Percentiles rank a stretch among this genome's conserved stretches.
Conservation (phyloP, 2,113 vertebrate species). For the Mirounga angustirostris region DNA sequence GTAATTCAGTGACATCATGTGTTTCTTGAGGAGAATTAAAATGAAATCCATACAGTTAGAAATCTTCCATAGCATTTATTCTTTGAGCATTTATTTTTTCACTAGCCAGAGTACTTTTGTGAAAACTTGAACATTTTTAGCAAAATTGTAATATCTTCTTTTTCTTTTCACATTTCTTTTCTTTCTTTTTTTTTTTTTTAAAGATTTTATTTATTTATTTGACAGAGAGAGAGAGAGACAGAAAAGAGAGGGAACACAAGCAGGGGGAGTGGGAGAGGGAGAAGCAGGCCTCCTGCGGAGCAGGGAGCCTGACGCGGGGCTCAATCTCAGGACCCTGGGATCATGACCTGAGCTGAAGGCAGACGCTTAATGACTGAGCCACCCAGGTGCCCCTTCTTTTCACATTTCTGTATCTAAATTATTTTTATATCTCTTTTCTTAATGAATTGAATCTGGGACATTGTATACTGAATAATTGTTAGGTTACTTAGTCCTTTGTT, state of each 20-base stretch:
- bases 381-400: background rate
- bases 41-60: background rate
- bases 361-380: too few relatives aligned
- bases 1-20: background rate
- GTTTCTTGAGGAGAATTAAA: slow-evolving; percentile 7
- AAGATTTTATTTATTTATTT: too few relatives aligned
- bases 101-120: background rate
- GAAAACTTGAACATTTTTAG: slow-evolving; percentile 14
- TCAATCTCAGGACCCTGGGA: too few relatives aligned
- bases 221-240: too few relatives aligned
- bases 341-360: too few relatives aligned
- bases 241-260: too few relatives aligned
- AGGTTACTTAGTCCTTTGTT: background rate
- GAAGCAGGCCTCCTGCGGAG: too few relatives aligned
- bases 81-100: background rate
- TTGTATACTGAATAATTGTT: background rate
- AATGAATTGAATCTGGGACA: background rate
- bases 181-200: too few relatives aligned
- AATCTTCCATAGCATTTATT: background rate
- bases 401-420: background rate
- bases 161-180: background rate
- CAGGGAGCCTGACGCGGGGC: too few relatives aligned
- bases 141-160: background rate
- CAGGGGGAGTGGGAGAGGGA: too few relatives aligned
- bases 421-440: background rate